Conservation (phyloP, 2,888 invertebrate species). For the Conistra vaccinii region DNA sequence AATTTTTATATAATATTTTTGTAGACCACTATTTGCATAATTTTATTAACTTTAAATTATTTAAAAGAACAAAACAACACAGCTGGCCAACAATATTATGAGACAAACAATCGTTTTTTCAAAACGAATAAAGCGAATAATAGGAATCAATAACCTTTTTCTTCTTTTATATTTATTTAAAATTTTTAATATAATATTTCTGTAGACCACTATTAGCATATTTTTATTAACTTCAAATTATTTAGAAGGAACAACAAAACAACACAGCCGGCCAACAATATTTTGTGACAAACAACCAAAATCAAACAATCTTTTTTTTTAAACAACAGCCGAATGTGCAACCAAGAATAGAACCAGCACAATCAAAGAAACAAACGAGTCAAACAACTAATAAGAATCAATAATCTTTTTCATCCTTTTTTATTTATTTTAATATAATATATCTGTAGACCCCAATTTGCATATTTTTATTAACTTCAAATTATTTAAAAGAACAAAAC, state of each 20-base stretch:
- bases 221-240: neutral
- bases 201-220: too few relatives aligned
- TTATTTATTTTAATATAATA: neutral
- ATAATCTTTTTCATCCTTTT: neutral
- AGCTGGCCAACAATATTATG: neutral
- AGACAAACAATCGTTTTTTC: neutral
- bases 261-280: neutral
- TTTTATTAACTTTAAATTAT: neutral
- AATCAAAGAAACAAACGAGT: neutral
- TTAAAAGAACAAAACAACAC: neutral
- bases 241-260: too few relatives aligned
- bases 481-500: neutral
- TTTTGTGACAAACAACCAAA: neutral
- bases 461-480: neutral
- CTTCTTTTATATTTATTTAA: too few relatives aligned
- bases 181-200: too few relatives aligned
- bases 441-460: neutral
- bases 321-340: neutral
- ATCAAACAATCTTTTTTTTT: too few relatives aligned
- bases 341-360: too few relatives aligned
- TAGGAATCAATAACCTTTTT: too few relatives aligned
- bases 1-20: neutral
- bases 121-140: too few relatives aligned
- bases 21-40: neutral
- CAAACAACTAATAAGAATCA: neutral